Evolutionary conservation across 2,797 vertebrate genomes (phyloP), one percentile per base, ranked within the genome.

Genomic region (Gila robusta): DNA sequence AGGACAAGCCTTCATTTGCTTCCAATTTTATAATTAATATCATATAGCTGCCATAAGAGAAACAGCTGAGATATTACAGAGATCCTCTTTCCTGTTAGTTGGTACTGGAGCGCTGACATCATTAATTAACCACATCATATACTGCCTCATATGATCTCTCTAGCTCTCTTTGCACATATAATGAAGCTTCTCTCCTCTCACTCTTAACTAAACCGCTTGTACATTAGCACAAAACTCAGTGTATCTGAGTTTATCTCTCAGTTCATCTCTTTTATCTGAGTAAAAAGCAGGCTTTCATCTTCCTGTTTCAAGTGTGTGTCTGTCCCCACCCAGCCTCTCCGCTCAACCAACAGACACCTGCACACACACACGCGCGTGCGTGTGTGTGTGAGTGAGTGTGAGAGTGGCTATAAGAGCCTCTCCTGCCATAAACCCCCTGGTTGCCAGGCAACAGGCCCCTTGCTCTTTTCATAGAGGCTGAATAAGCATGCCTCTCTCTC

Each of bases 391-490:
- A 70, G 44, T 85, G 67, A 62, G 70, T 71, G 54, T 32, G 56
- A 44, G 76, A 44, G 76, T 59, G 81, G 44, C 54, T 71, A 49
- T 84, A 83, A 90, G 87, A 87, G 81, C 76, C 85, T 87, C 83
- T 90, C 76, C 79, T 81, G 72, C 82, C 54, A 81, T 44, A 81
- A 85, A 85, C 86, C 87, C 72, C 81, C 73, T 11, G 77, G 87
- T 88, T 89, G 87, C 89, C 80, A 86, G 56, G 89, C 89, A 90
- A 90, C 89, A 87, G 85, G 56, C 64, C 74, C 77, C 83, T 84
- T 86, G 71, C 82, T 87, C 83, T 77, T 86, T 44, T 85, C 44
- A 85, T 66, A 86, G 37, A 70, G 37, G 80, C 39, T 81, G 80
- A 41, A 69, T 77, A 64, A 64, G 71, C 85, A 66, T 79, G 64